Evolutionary conservation across 1,140 invertebrate species (phyloP), one percentile per base, ranked within the genome.

Genomic region (Chironomus striatipennis): DNA sequence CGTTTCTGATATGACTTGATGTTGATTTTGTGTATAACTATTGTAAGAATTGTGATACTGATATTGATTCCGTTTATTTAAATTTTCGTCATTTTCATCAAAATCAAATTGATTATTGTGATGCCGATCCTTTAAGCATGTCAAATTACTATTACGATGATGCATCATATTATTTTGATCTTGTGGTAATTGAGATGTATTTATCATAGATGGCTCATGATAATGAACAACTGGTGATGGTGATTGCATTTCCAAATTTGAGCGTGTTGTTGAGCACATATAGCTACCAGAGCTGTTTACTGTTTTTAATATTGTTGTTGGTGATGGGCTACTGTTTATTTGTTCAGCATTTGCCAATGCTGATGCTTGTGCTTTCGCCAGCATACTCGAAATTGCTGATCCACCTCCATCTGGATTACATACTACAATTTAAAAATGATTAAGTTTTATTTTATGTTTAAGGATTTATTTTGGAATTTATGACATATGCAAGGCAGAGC

Each of bases 351-450:
- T 43, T 18, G 18, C 42, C 10, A 42, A 7, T 17, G 73, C 73
- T 73, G 21, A 57, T 15, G 47, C 65, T 70, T 18, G 20, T 20
- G 65, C 65, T 70, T 70, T 70, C 7, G 65, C 65, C 6, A 70
- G 18, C 65, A 70, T 70, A 70, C 65, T 70, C 20, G 65, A 70
- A 6, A 70, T 70, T 2, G 65, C 65, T 12, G 65, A 70, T 20
- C 65, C 65, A 6, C 65, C 65, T 7, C 17, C 24, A 67, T 12
- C n/a, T n/a, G 17, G 18, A 73, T 75, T 70, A 70, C 15, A 72
- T 12, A 64, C 21, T n/a, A 18, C 34, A 74, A 57, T 21, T n/a
- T 7, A 76, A 75, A 75, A 7, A 43, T 12, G 7, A 43, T 75
- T 43, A 72, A 73, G 12, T 72, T 34, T 2, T n/a, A n/a, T n/a